A percentile compares a stretch with the other conserved stretches of the same genome.
Evolutionary conservation across 2,797 vertebrate genomes (phyloP).

Genomic region (Petrocephalus schoutedeni): DNA sequence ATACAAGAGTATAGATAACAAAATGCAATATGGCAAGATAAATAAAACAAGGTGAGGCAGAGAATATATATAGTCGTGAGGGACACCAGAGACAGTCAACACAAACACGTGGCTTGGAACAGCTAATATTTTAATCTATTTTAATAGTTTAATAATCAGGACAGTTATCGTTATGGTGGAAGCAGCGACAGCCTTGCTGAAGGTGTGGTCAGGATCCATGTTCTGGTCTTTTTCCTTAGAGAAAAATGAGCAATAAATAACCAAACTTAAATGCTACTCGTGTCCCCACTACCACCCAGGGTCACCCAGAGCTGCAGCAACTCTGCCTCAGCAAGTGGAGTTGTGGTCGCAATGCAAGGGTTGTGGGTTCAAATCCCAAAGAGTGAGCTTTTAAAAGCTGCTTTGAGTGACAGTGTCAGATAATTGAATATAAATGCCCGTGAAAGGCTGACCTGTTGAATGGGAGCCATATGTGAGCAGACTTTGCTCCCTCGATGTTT

Average conservation of each 20-base stretch:
- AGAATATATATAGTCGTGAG: not conserved
- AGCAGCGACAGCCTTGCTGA: not conserved
- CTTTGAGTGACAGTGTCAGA: not conserved
- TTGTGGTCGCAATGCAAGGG: not conserved
- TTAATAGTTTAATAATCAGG: not conserved
- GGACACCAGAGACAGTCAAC: not conserved
- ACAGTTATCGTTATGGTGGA: not conserved
- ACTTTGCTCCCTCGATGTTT: not conserved
- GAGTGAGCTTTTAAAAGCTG: not conserved
- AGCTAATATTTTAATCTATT: not conserved
- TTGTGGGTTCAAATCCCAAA: not conserved
- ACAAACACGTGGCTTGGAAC: not conserved
- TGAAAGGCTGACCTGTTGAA: not conserved
- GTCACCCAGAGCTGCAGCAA: not conserved
- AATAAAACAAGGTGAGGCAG: not conserved
- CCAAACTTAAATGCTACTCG: not conserved
- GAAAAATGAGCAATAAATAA: not conserved
- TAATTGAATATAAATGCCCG: not conserved
- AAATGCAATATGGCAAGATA: slow-evolving; percentile 3
- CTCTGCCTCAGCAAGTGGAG: not conserved
- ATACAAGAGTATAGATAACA: slow-evolving; percentile 5
- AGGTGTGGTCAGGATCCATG: not conserved
- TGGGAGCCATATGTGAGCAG: not conserved
- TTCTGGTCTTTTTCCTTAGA: not conserved
- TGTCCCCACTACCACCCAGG: not conserved